Conservation (phyloP, 2,888 invertebrate genomes). For the Empis stercorea region DNA sequence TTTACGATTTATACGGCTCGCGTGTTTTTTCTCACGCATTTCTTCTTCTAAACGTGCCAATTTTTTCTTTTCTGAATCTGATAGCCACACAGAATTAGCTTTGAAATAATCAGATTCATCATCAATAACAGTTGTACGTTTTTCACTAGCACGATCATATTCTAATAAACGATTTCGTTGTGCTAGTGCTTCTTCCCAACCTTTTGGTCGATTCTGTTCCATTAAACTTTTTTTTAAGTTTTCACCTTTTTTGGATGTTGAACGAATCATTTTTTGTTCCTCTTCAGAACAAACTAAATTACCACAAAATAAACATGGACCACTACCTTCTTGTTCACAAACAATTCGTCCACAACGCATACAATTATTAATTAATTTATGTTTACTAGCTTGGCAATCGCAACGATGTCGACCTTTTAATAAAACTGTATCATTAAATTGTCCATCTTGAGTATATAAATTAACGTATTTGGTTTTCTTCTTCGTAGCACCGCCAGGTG, state of each 20-base stretch:
- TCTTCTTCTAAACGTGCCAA: constrained; percentile 53
- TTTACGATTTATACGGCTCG: constrained; percentile 51
- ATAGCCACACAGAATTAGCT: constrained; percentile 69
- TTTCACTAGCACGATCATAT: constrained; percentile 63
- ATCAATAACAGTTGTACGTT: constrained; percentile 44
- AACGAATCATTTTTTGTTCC: constrained; percentile 51
- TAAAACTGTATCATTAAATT: constrained; percentile 42
- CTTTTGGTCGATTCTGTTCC: constrained; percentile 45
- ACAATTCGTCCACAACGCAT: constrained; percentile 86
- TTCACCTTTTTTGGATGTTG: constrained; percentile 54
- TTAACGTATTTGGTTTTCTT: constrained; percentile 63
- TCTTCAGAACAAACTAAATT: constrained; percentile 67
- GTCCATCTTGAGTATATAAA: constrained; percentile 60
- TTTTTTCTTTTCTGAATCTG: constrained; percentile 52
- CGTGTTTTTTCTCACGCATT: constrained; percentile 53
- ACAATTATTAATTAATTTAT: constrained; percentile 86
- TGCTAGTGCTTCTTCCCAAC: constrained; percentile 57
- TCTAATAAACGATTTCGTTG: constrained; percentile 72
- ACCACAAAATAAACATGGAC: constrained; percentile 89
- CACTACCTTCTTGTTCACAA: constrained; percentile 91
- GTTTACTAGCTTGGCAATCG: constrained; percentile 84
- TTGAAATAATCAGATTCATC: constrained; percentile 91
- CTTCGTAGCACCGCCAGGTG: constrained; percentile 28
- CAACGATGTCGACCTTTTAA: constrained; percentile 71
- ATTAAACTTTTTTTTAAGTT: constrained; percentile 50